Evolutionary conservation across 2,113 vertebrate species (phyloP), one percentile per base, ranked within the genome.

Genomic region (Myodes glareolus): DNA sequence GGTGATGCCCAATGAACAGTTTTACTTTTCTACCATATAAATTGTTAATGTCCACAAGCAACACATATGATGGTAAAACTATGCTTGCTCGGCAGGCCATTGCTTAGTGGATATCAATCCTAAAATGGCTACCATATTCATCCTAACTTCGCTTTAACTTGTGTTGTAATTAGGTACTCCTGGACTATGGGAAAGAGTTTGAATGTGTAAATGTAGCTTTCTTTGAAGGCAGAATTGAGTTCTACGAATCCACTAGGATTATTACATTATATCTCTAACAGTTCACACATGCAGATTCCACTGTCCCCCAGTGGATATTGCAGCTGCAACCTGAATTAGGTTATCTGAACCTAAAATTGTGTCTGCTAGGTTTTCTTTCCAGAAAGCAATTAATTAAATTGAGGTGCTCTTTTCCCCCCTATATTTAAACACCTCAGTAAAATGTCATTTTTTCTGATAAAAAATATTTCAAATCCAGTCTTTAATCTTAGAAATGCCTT

Each of bases 401-500:
- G 70, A 63, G 80, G 90, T 4, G 2, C 2, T 72, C 70, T 91
- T 80, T 72, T 70, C 3, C 25, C 33, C 36, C n/a, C 84, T 47
- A 45, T 58, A 70, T 75, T 92, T 91, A 4, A 68, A 84, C 16
- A 94, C 1, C 5, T 7, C 7, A 81, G n/a, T n/a, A 95, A 70
- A 68, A 93, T 78, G n/a, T 63, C 19, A 73, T 70, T 89, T 97
- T 97, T 95, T 88, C 61, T 94, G 76, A 94, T 97, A 67, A 61
- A 80, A 94, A 88, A 76, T 88, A 73, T 90, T 94, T 94, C 73
- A 95, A 97, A 88, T 88, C 78, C 58, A 88, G 68, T 23, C 75
- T 90, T 96, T 96, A 84, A 45, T 96, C 75, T 96, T 95, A 96
- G 75, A 97, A 98, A 95, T 85, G 31, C 81, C 65, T 97, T 86